phyloP scores from a whole-genome alignment of 2,888 invertebrate species.

The Apamea epomidion region DNA sequence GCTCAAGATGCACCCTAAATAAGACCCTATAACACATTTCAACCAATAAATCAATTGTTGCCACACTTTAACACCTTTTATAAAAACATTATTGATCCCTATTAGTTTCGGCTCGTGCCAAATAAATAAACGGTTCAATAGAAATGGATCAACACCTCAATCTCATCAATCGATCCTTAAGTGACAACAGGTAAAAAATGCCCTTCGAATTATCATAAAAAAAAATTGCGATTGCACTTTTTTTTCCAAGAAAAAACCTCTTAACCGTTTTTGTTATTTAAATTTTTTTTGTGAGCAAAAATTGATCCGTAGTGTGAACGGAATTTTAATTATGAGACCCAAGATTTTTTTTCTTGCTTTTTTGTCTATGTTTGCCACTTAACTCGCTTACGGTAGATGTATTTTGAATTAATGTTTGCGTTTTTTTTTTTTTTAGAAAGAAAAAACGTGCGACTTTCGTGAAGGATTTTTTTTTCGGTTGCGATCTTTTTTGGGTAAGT shows the following conservation, averaged over 20 bases:
- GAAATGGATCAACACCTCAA: conserved; percentile 68
- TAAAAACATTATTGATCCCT: conserved; percentile 56
- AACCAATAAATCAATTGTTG: conserved; percentile 28
- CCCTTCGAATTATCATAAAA: conserved; percentile 53
- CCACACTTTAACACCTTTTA: not conserved
- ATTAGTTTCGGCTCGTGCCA: conserved; percentile 69
- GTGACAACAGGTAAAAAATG: conserved; percentile 61
- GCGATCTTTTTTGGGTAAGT: not conserved
- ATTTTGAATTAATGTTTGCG: conserved; percentile 73
- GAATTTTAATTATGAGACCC: conserved; percentile 71
- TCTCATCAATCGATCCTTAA: conserved; percentile 71
- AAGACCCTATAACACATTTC: not conserved
- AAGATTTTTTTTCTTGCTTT: conserved; percentile 58
- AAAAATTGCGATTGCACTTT: conserved; percentile 61
- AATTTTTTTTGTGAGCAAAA: conserved; percentile 65
- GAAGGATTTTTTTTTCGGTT: conserved; percentile 23
- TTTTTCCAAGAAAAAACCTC: conserved; percentile 64
- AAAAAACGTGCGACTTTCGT: conserved; percentile 72
- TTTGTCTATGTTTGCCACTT: conserved; percentile 76
- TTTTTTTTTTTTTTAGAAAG: conserved; percentile 32
- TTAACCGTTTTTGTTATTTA: conserved; percentile 69
- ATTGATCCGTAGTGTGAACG: conserved; percentile 76
- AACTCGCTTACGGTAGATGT: conserved; percentile 78
- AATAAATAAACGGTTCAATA: conserved; percentile 52
- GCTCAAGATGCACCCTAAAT: conserved; percentile 16